These are phyloP conservation scores for Campylomormyrus numenius DNA, from an alignment of 2,113 vertebrate species.

Conservation along the genomic window DNA sequence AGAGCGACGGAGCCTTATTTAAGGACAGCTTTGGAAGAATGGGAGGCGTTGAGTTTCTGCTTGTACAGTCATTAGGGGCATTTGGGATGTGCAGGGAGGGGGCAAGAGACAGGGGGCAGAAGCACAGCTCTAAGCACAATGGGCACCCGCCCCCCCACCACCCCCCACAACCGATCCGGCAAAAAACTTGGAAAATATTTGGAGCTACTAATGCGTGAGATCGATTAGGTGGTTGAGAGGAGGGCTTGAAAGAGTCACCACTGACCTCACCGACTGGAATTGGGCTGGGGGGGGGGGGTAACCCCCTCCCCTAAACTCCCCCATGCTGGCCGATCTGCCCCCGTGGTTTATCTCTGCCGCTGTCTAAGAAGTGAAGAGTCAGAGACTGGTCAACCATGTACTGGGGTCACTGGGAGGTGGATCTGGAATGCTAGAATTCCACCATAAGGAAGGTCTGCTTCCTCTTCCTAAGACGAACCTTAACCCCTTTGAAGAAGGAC, in stretches of 20 bases:
- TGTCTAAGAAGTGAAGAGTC: slow-evolving; percentile 54
- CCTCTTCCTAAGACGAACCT: neutral
- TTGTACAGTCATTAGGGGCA: slow-evolving; percentile 66
- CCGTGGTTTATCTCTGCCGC: slow-evolving; percentile 69
- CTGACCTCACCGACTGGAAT: slow-evolving; percentile 54
- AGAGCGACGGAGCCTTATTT: slow-evolving; percentile 46
- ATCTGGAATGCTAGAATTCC: slow-evolving; percentile 21
- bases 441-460: neutral
- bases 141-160: slow-evolving; percentile 4
- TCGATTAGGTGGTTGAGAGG: slow-evolving; percentile 61
- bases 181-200: slow-evolving; percentile 51
- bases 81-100: slow-evolving; percentile 43
- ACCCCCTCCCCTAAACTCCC: slow-evolving; percentile 43
- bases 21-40: slow-evolving; percentile 52
- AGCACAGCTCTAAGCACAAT: slow-evolving; percentile 38
- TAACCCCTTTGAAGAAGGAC: neutral
- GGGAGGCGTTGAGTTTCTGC: slow-evolving; percentile 56
- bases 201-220: slow-evolving; percentile 61
- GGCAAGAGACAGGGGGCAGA: slow-evolving; percentile 29
- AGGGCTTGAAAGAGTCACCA: slow-evolving; percentile 57
- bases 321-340: slow-evolving; percentile 53
- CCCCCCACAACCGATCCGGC: slow-evolving; percentile 28
- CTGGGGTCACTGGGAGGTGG: slow-evolving; percentile 49
- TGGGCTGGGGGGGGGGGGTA: slow-evolving; percentile 47
- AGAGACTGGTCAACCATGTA: slow-evolving; percentile 56